phyloP scores from a whole-genome alignment of 92 coral and sea anemone genomes.

The Zoanthus sansibaricus region DNA sequence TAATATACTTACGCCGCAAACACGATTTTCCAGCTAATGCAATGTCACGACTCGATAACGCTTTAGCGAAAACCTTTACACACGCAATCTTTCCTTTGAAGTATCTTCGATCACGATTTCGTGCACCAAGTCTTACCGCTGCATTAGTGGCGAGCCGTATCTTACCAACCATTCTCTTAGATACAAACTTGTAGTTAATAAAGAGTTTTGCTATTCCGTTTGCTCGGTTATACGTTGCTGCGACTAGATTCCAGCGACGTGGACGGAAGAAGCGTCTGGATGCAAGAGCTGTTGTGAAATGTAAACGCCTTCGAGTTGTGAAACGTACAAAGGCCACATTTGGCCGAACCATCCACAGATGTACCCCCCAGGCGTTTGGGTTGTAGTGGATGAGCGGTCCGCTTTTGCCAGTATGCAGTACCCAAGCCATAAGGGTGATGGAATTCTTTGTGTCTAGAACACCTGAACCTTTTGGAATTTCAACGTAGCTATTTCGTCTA shows the following conservation, averaged over 20 bases:
- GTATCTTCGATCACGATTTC: conserved; percentile 52
- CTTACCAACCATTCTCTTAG: conserved; percentile 71
- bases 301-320: conserved; percentile 11
- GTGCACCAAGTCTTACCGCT: conserved; percentile 77
- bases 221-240: conserved; percentile 74
- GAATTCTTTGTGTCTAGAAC: conserved; percentile 79
- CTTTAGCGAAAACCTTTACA: conserved; percentile 73
- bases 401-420: conserved; percentile 62
- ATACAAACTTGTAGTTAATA: conserved; percentile 69
- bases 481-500: conserved; percentile 77
- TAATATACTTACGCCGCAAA: conserved; percentile 68
- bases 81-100: conserved; percentile 84
- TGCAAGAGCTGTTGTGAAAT: conserved; percentile 31
- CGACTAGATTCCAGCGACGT: conserved; percentile 77
- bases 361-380: conserved; percentile 86
- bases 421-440: conserved; percentile 74
- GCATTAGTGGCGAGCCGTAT: conserved; percentile 79
- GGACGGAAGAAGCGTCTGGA: conserved; percentile 69
- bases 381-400: conserved; percentile 84
- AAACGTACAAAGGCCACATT: conserved; percentile 60
- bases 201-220: conserved; percentile 79
- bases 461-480: conserved; percentile 63
- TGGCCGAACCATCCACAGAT: conserved; percentile 77
- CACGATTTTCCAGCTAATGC: conserved; percentile 63
- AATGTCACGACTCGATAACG: conserved; percentile 74